These are phyloP conservation scores for Beroe ovata DNA, from an alignment of 37 sponge, comb jelly and placozoan species.

Conservation along the genomic window DNA sequence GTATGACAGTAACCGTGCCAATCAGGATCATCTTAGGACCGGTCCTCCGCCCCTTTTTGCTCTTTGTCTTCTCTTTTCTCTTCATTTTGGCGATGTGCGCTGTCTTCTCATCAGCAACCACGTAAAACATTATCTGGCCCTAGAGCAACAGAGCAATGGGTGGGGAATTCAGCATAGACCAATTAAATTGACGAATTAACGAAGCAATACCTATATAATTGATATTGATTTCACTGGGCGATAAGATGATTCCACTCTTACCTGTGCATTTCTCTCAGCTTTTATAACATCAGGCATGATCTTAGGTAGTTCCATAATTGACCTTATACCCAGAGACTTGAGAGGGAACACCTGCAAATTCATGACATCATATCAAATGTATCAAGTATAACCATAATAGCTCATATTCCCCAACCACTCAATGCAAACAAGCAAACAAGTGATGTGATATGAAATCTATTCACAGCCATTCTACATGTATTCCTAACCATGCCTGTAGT, in stretches of 20 bases:
- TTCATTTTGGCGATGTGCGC: conserved; percentile 39
- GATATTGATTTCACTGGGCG: no score
- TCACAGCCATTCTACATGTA: background rate
- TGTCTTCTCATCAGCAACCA: conserved; percentile 9
- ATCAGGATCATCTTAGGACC: no score
- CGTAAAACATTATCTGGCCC: conserved; percentile 48
- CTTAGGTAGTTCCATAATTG: background rate
- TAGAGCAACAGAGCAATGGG: no score
- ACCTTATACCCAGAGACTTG: conserved; percentile 24
- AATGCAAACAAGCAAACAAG: no score
- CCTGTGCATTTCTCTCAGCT: conserved; percentile 65
- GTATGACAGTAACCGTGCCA: no score
- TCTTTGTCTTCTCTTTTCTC: conserved; percentile 40
- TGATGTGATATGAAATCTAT: no score
- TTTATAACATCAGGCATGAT: conserved; percentile 61
- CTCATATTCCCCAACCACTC: no score
- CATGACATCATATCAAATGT: no score
- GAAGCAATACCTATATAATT: no score
- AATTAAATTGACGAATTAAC: conserved; percentile 8
- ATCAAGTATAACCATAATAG: no score
- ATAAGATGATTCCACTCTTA: no score
- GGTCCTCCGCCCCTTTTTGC: conserved; percentile 10
- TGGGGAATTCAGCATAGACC: no score
- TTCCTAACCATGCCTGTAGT: conserved; percentile 14
- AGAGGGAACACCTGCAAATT: conserved; percentile 42